Conservation (phyloP, 2,113 vertebrate species). For the Malaclemys terrapin region DNA sequence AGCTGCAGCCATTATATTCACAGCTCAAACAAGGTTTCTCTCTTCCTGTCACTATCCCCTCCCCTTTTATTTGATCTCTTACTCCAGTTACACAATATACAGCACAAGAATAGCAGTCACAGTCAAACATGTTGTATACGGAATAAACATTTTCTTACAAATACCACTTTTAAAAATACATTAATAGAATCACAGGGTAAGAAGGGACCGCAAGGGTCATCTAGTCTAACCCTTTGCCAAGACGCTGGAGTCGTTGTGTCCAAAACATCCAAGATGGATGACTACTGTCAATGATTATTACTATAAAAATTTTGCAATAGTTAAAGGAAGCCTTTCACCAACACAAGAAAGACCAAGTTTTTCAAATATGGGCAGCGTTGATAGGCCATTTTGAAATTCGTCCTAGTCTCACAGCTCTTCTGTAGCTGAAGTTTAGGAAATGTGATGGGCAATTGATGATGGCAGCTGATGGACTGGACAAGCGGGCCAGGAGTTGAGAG, state of each 20-base stretch:
- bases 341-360: no score
- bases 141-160: background rate
- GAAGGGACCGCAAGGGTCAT: no score
- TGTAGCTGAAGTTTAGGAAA: background rate
- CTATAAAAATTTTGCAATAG: background rate
- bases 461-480: background rate
- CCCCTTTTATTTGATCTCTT: background rate
- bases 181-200: background rate
- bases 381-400: background rate
- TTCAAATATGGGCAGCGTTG: no score
- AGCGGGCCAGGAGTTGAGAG: background rate
- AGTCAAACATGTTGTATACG: background rate
- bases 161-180: background rate
- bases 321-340: background rate
- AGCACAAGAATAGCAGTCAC: background rate
- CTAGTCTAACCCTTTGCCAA: no score
- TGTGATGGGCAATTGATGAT: background rate
- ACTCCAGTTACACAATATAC: background rate
- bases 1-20: background rate
- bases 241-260: no score
- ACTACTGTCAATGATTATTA: background rate
- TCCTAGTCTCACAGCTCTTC: background rate
- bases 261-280: no score
- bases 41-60: background rate
- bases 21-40: accelerated